These are phyloP conservation scores for Typhlichthys subterraneus DNA, from an alignment of 2,797 vertebrate species.

Conservation along the genomic window DNA sequence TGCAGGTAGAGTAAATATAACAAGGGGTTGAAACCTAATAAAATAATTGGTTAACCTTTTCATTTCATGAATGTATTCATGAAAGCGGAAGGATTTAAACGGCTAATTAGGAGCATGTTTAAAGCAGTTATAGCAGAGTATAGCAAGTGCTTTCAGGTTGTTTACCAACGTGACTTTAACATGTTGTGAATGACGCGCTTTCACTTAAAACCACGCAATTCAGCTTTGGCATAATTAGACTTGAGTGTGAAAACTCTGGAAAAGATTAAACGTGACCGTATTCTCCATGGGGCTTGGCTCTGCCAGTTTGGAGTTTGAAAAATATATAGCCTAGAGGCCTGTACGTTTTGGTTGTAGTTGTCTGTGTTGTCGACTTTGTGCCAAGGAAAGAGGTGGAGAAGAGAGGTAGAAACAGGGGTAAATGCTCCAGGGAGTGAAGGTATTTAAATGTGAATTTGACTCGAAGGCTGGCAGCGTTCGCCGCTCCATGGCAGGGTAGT, in stretches of 20 bases:
- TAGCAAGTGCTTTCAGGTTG: slow-evolving; percentile 27
- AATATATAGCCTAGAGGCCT: too few relatives aligned
- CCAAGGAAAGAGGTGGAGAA: slow-evolving; percentile 18
- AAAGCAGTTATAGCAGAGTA: too few relatives aligned
- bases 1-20: background rate
- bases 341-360: slow-evolving; percentile 19
- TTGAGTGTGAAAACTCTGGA: slow-evolving; percentile 2
- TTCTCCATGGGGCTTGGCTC: slow-evolving; percentile 21
- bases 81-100: slow-evolving; percentile 21
- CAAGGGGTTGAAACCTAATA: background rate
- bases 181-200: slow-evolving; percentile 10
- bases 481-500: slow-evolving; percentile 45
- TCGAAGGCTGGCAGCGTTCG: slow-evolving; percentile 22
- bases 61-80: slow-evolving; percentile 6
- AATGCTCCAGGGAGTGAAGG: slow-evolving; percentile 34
- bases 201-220: slow-evolving; percentile 26
- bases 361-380: slow-evolving; percentile 26
- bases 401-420: slow-evolving; percentile 7
- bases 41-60: slow-evolving; percentile 16
- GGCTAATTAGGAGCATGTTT: slow-evolving; percentile 3
- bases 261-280: background rate
- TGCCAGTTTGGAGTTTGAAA: background rate
- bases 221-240: slow-evolving; percentile 40
- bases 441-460: slow-evolving; percentile 53
- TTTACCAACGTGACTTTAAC: slow-evolving; percentile 36